Evolutionary conservation across 2,797 vertebrate genomes (phyloP), one percentile per base, ranked within the genome.

Genomic region (Sarcophilus harrisii): DNA sequence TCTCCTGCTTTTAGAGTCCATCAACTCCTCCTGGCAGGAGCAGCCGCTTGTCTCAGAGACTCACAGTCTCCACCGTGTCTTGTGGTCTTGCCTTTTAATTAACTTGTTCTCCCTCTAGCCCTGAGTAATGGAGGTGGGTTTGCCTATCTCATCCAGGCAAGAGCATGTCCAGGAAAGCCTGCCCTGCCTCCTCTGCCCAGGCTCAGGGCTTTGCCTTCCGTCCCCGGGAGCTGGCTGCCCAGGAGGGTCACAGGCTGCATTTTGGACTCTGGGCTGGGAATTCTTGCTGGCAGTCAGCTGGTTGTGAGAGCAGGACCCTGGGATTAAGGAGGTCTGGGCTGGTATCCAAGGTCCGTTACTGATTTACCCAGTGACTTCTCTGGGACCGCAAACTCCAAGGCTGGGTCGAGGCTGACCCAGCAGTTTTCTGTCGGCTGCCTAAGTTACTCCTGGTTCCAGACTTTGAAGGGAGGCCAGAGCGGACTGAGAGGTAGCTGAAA

Each of bases 11-110:
- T 87, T 27, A 87, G 27, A 49, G 38, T 87, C 73, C 38, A 49
- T 24, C 73, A 87, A 38, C 38, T 87, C 9, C 38, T 12, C 73
- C 45, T 87, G 73, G 73, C 73, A 87, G 73, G 73, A 87, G 73
- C 73, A 45, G 73, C 38, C 27, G 21, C 73, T 11, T 87, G n/a
- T 49, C 73, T 87, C 66, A 81, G 73, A 81, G 73, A 87, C 73
- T 87, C 73, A 1, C 24, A 45, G 73, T 87, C 73, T 87, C 38
- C 73, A 87, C 73, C 4, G 10, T 87, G 73, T 11, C 73, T 81
- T 87, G 73, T 87, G 73, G 73, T 87, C 73, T 49, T 87, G 73
- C 73, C 73, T 87, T 87, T 87, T 87, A 87, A 87, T 87, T 87
- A 87, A 87, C 73, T 87, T 87, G 73, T 49, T 87, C 38, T 87